These are phyloP conservation scores for Podarcis lilfordi DNA, from an alignment of 2,797 vertebrate genomes.

Conservation along the genomic window DNA sequence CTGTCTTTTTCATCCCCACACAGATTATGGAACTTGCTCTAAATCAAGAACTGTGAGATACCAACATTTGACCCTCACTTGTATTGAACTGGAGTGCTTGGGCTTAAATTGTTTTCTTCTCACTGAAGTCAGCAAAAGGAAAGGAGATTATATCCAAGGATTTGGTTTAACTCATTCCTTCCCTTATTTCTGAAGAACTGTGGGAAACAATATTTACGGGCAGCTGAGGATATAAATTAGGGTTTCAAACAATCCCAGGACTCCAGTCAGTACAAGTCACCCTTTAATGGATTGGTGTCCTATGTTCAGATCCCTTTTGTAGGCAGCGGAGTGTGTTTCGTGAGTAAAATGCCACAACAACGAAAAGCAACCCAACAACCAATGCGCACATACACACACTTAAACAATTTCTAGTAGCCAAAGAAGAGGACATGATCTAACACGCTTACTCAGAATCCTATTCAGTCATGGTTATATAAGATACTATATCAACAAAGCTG, in stretches of 20 bases:
- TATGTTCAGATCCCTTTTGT: not conserved
- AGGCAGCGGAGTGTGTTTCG: not conserved
- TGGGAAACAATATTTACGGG: not conserved
- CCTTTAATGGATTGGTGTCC: not conserved
- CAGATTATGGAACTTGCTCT: not conserved
- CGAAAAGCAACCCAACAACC: not conserved
- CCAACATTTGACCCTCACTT: not conserved
- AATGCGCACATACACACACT: not conserved
- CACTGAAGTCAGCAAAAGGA: not conserved
- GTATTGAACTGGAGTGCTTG: not conserved
- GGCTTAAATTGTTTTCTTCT: not conserved
- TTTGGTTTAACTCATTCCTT: not conserved
- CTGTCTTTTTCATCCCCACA: not conserved
- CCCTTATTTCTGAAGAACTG: not conserved
- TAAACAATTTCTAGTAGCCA: not conserved
- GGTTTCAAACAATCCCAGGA: not conserved
- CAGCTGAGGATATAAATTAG: not conserved
- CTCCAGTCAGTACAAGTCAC: not conserved
- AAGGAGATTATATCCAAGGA: not conserved
- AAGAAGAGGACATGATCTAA: not conserved
- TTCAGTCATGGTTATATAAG: constrained; percentile 28
- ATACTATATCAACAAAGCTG: constrained; percentile 31
- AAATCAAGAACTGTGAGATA: constrained; percentile 14
- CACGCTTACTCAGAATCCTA: not conserved
- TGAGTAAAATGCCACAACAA: not conserved